phyloP scores from a whole-genome alignment of 2,888 invertebrate species.

The Toxonevra muliebris region DNA sequence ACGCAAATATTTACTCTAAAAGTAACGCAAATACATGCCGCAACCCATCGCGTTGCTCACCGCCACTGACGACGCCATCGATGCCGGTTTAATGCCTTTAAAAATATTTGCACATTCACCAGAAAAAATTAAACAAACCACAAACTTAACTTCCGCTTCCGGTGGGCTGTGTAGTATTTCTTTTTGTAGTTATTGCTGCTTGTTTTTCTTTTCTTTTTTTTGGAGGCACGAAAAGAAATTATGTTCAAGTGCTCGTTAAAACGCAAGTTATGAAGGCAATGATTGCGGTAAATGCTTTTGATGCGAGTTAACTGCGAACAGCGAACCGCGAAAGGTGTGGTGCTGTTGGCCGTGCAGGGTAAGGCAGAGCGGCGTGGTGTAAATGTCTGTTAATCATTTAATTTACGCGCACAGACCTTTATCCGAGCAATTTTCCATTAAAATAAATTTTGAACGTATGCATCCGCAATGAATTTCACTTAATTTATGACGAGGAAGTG shows the following conservation, averaged over 20 bases:
- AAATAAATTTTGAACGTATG: conserved; percentile 39
- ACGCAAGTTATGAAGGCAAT: conserved; percentile 29
- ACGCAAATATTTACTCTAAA: too few species aligned
- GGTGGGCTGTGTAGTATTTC: too few species aligned
- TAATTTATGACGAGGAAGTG: conserved; percentile 35
- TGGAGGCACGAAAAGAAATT: conserved; percentile 1
- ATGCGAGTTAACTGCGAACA: neutral
- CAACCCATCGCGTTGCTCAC: too few species aligned
- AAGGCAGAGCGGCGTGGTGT: conserved; percentile 13
- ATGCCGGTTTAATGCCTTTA: too few species aligned
- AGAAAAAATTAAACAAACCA: conserved; percentile 38
- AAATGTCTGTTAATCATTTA: conserved; percentile 30
- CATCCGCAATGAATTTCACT: conserved; percentile 10
- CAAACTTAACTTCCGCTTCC: conserved; percentile 42
- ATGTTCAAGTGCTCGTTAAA: conserved; percentile 22
- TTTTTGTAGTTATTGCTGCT: too few species aligned
- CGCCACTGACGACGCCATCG: too few species aligned
- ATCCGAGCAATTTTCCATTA: conserved; percentile 52
- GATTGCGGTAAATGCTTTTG: conserved; percentile 13
- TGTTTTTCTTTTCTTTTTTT: conserved; percentile 28
- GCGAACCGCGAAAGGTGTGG: neutral
- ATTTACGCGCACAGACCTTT: conserved; percentile 30
- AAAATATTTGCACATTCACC: neutral
- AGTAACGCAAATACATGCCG: too few species aligned
- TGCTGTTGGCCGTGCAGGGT: neutral